Base-by-base conservation (phyloP, 1,140 invertebrate species). In the Atopsyche davidsoni region DNA sequence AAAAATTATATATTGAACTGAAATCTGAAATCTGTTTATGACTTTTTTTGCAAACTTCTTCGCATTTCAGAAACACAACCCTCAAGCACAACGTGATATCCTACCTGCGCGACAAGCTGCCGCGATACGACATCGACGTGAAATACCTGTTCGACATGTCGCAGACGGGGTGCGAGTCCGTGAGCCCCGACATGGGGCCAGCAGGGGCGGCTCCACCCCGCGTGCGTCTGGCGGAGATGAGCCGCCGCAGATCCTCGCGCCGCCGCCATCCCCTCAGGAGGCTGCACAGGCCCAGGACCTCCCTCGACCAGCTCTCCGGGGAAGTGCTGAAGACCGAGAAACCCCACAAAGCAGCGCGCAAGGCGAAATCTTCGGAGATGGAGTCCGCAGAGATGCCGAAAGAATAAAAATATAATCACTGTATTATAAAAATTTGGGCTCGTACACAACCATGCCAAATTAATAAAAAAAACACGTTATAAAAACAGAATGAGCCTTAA, bases 131-230 rank as follows among this genome's bases (percentile, higher is more conserved):
- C 56, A 86, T 92, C 1, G 85, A 89, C 61, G 62, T 89, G 42
- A 81, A 86, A 11, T 90, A 85, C 60, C 83, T 90, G 73, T 90
- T 90, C 60, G 71, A 83, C 7, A 89, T 92, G 68, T 73, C 81
- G 7, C 88, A 92, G 67, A 75, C 72, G 2, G 70, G 83, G 43
- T 87, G 85, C 55, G 67, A 71, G 0, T 34, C 51, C 55, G 60
- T 60, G 14, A 2, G 36, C 24, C 6, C 6, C 6, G 24, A 28
- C 24, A n/a, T 7, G 24, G 6, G 24, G 24, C 24, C n/a, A n/a
- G 24, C 6, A 28, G 24, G 6, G 24, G 24, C 24, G 6, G 35
- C 17, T 10, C 35, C 35, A 6, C 35, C 35, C 14, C 35, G 4
- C 35, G 14, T 36, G 4, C 11, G 35, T 7, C 35, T 36, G 17